A percentile compares a stretch with the other conserved stretches of the same genome.
Evolutionary conservation across 2,113 vertebrate genomes (phyloP).

Genomic region (Apodemus sylvaticus): DNA sequence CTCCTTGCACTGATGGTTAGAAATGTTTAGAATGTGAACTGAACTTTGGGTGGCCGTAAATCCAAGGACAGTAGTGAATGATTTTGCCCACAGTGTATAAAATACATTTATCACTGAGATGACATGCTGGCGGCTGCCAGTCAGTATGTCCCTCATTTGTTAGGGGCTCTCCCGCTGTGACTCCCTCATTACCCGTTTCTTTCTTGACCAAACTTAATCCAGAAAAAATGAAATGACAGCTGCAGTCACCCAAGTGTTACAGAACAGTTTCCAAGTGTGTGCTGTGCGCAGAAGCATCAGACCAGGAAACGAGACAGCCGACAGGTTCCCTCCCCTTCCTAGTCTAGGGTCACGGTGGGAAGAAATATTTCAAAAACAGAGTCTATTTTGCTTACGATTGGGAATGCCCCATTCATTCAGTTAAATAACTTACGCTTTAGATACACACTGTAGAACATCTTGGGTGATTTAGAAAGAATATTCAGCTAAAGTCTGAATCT

Average conservation of each 20-base stretch:
- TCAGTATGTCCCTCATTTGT: constrained; percentile 85
- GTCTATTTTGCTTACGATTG: not conserved
- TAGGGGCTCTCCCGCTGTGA: constrained; percentile 83
- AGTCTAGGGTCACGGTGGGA: not conserved
- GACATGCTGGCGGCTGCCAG: constrained; percentile 81
- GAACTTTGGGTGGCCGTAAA: constrained; percentile 63
- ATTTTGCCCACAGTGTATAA: constrained; percentile 81
- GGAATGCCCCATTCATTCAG: not conserved
- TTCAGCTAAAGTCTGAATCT: not conserved
- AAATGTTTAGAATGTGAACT: constrained; percentile 40
- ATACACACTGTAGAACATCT: constrained; percentile 11
- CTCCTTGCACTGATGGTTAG: not conserved
- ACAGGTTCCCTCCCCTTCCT: not conserved
- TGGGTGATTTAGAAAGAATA: not conserved
- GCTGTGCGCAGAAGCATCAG: constrained; percentile 45
- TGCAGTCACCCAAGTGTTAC: constrained; percentile 83
- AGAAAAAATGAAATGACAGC: constrained; percentile 84
- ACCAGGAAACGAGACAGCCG: not conserved
- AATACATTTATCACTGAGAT: constrained; percentile 84
- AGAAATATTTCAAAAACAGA: not conserved
- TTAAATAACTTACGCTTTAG: not conserved
- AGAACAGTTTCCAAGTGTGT: constrained; percentile 48
- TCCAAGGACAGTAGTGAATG: constrained; percentile 76
- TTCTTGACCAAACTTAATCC: constrained; percentile 83
- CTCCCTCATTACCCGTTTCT: constrained; percentile 83